A percentile compares a stretch with the other conserved stretches of the same genome.
phyloP scores from a whole-genome alignment of 1,140 invertebrate species.

The Halictus rubicundus region DNA sequence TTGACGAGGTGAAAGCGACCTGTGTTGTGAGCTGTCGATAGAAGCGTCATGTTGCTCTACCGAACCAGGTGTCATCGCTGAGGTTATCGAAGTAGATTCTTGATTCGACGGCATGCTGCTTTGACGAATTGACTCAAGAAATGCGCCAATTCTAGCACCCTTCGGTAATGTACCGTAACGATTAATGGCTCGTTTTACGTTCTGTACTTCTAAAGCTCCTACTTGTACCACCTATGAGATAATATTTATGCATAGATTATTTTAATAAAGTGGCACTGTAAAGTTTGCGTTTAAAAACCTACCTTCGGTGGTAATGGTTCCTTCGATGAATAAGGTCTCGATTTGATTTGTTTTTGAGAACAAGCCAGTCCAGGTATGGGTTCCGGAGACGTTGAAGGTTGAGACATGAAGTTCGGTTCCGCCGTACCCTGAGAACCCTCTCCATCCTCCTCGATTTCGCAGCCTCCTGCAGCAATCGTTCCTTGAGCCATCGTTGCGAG shows the following conservation, averaged over 20 bases:
- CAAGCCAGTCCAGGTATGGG: conserved; percentile 68
- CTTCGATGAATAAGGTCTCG: conserved; percentile 75
- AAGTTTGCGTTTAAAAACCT: conserved; percentile 30
- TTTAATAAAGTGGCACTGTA: neutral
- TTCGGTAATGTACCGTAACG: conserved; percentile 98
- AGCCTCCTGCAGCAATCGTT: conserved; percentile 75
- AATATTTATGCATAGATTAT: neutral
- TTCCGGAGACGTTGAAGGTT: conserved; percentile 77
- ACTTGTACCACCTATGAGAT: conserved; percentile 86
- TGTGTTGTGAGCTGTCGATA: conserved; percentile 72
- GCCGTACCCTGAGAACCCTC: conserved; percentile 76
- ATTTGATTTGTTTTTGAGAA: conserved; percentile 78
- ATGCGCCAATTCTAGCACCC: conserved; percentile 96
- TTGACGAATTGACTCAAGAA: conserved; percentile 93
- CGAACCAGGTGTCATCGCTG: conserved; percentile 66
- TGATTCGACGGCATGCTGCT: conserved; percentile 83
- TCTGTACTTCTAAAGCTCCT: conserved; percentile 96
- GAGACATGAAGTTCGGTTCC: conserved; percentile 74
- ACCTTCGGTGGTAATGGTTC: conserved; percentile 78
- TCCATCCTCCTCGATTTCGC: conserved; percentile 77
- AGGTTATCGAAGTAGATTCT: conserved; percentile 72
- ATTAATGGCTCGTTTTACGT: conserved; percentile 97
- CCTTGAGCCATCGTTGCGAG: conserved; percentile 78
- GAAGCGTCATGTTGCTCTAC: conserved; percentile 65
- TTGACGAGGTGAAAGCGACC: conserved; percentile 81